Evolutionary conservation across 2,113 vertebrate species (phyloP), one percentile per base, ranked within the genome.

Genomic region (Trichomycterus rosablanca): DNA sequence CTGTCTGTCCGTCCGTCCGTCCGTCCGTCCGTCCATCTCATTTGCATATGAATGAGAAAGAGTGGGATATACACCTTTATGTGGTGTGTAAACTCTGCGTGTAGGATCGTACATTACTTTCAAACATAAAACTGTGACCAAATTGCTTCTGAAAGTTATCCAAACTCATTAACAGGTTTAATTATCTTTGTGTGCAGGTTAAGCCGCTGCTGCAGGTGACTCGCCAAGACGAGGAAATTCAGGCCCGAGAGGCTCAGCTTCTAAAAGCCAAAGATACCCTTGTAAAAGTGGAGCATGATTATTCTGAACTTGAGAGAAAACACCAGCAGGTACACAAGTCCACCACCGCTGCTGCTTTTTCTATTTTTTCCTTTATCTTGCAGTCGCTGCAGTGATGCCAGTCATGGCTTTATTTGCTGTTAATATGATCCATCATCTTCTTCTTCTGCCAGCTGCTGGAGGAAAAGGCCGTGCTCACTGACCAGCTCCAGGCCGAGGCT

Each of bases 131-230:
- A n/a, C n/a, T n/a, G n/a, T n/a, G n/a, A n/a, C n/a, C n/a, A n/a
- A n/a, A n/a, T n/a, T n/a, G n/a, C n/a, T n/a, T n/a, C n/a, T n/a
- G n/a, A n/a, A n/a, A n/a, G n/a, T n/a, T n/a, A n/a, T n/a, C n/a
- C n/a, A n/a, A n/a, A n/a, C n/a, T n/a, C n/a, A n/a, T n/a, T n/a
- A n/a, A n/a, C n/a, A n/a, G n/a, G n/a, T n/a, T n/a, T n/a, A n/a
- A n/a, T n/a, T n/a, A 26, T 55, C 26, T 64, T 7, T 65, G 10
- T 14, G 23, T 30, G 43, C 39, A 95, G 93, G 93, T 95, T 72
- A 95, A 95, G 78, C 93, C 93, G 0, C 82, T 95, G 65, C 83
- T 95, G 65, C 93, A 95, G 78, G 93, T 95, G 57, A 92, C 90
- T 0, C 83, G 93, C 2, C 93, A 94, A 73, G 93, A 95, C 9